These are phyloP conservation scores for Drosophila quinaria DNA, from an alignment of 2,888 invertebrate species.

Conservation along the genomic window DNA sequence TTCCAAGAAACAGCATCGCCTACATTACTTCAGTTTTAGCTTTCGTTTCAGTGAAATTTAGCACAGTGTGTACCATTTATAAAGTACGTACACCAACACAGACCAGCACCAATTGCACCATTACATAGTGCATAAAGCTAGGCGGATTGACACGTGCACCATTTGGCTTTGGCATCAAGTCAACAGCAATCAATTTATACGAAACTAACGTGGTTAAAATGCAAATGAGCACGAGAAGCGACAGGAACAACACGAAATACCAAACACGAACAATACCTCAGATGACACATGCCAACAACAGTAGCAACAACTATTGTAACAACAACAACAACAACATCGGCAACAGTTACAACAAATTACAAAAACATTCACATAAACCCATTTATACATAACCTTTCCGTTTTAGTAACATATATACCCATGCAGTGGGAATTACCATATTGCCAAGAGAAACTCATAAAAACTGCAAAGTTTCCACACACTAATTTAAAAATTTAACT, in stretches of 20 bases:
- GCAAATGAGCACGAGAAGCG: constrained; percentile 48
- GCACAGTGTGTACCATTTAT: constrained; percentile 34
- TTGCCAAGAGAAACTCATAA: constrained; percentile 4
- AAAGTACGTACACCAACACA: constrained; percentile 13
- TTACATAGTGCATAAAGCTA: constrained; percentile 43
- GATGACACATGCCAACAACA: constrained; percentile 18
- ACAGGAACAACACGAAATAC: constrained; percentile 29
- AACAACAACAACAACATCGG: constrained; percentile 5
- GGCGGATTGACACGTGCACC: constrained; percentile 50
- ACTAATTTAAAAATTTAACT: neutral
- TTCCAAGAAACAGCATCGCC: constrained; percentile 14
- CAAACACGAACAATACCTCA: constrained; percentile 39
- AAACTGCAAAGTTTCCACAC: neutral
- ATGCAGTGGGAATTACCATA: constrained; percentile 7
- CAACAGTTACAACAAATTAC: neutral
- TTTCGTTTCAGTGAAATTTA: constrained; percentile 11
- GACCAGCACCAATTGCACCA: constrained; percentile 40
- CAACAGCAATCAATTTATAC: constrained; percentile 69
- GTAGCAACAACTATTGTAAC: constrained; percentile 12
- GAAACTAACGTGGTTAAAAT: constrained; percentile 62
- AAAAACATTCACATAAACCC: neutral
- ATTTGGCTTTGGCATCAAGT: constrained; percentile 57
- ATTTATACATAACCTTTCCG: constrained; percentile 11
- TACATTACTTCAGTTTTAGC: constrained; percentile 3
- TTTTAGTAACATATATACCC: constrained; percentile 1